phyloP scores from a whole-genome alignment of 2,113 vertebrate species.

The Arvicanthis niloticus region DNA sequence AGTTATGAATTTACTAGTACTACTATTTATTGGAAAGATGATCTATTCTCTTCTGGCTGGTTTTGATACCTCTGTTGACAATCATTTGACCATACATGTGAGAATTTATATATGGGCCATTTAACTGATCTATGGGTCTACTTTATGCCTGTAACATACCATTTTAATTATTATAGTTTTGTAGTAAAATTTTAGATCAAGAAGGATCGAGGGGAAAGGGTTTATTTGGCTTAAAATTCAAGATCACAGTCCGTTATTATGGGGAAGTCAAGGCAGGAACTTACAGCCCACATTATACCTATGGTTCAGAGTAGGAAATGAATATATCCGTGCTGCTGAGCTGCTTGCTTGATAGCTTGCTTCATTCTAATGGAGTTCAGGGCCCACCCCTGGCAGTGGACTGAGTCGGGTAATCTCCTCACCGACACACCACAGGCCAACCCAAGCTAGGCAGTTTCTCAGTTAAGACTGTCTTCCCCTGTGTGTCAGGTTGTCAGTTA shows the following conservation, averaged over 20 bases:
- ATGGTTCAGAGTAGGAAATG: neutral
- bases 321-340: too few species aligned
- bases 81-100: neutral
- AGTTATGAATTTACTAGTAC: neutral
- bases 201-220: neutral
- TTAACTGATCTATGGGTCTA: neutral
- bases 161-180: conserved; percentile 45
- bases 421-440: neutral
- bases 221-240: neutral
- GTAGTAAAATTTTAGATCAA: neutral
- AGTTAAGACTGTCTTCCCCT: neutral
- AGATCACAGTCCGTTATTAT: neutral
- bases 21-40: neutral
- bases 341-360: neutral
- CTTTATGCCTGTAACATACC: neutral
- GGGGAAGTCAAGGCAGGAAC: neutral
- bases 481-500: neutral
- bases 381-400: neutral
- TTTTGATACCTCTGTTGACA: neutral
- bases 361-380: too few species aligned
- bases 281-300: too few species aligned
- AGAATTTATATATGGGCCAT: neutral
- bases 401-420: neutral
- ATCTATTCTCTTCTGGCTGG: neutral
- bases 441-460: neutral